A percentile compares a stretch with the other conserved stretches of the same genome.
Conservation (phyloP, 2,113 vertebrate species). For the Ictidomys tridecemlineatus region DNA sequence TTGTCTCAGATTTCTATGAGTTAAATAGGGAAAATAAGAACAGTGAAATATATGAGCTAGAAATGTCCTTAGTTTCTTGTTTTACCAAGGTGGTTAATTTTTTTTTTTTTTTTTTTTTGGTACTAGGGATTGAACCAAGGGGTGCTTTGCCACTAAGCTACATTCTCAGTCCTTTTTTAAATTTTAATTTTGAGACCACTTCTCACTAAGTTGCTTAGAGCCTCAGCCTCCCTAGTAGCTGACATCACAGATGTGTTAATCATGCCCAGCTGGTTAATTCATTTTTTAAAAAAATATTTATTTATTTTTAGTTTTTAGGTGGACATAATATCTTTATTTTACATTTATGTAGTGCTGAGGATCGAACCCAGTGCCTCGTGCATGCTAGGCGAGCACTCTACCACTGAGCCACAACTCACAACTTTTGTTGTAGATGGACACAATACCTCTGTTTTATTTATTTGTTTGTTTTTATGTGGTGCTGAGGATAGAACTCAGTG, state of each 20-base stretch:
- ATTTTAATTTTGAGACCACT: background rate
- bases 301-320: too few relatives aligned
- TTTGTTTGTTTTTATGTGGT: too few relatives aligned
- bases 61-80: slow-evolving; percentile 14
- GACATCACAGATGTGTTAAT: too few relatives aligned
- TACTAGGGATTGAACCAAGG: background rate
- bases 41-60: slow-evolving; percentile 12
- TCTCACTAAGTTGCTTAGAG: background rate
- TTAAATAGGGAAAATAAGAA: background rate
- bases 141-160: background rate
- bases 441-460: too few relatives aligned
- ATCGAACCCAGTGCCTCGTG: too few relatives aligned
- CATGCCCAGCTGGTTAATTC: background rate
- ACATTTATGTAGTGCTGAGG: too few relatives aligned
- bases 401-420: too few relatives aligned
- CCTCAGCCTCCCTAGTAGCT: too few relatives aligned
- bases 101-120: background rate
- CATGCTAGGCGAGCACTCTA: too few relatives aligned
- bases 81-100: background rate
- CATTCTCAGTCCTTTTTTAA: background rate
- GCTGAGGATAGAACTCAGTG: too few relatives aligned
- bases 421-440: too few relatives aligned
- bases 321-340: too few relatives aligned
- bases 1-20: slow-evolving; percentile 7
- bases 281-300: background rate